Evolutionary conservation across 2,113 vertebrate species (phyloP), one percentile per base, ranked within the genome.

Genomic region (Gadus chalcogrammus): DNA sequence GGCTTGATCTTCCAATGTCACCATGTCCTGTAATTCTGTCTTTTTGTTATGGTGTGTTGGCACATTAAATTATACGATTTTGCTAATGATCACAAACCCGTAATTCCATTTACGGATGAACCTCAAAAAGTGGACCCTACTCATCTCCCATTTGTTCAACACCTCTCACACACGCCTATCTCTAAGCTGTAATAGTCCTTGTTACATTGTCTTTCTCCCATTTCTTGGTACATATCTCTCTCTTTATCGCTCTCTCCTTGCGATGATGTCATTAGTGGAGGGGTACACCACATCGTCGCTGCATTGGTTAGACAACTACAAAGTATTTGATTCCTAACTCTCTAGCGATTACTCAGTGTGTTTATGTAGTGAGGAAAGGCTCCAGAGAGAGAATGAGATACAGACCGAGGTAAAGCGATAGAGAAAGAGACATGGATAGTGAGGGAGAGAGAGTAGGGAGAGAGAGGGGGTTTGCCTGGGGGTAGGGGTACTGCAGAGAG

Each of bases 401-500:
- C 9, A 48, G 64, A 48, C 8, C 48, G 64, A 65, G 35, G 42
- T 5, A 63, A 5, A 63, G 24, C 31, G 5, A 64, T 22, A 24
- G 48, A 52, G 35, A 52, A 5, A 65, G n/a, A 65, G 35, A 28
- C 16, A 27, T 0, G 7, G 52, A 35, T 18, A 64, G 69, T 18
- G 65, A 66, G 65, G 18, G 65, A 66, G 65, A 66, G 11, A 65
- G 35, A 28, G 16, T n/a, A 52, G 63, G 55, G 15, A 58, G 2
- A 65, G 20, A 38, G 31, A 65, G 83, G 9, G 7, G 9, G 3
- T 9, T 11, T 48, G 42, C 42, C 79, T 78, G 1, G 66, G 71
- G 85, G 81, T 76, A 9, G 73, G 77, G 78, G 27, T 74, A 79
- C 80, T 84, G 80, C 81, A 82, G 68, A 76, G 74, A 72, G 74